Percentiles rank a stretch among this genome's conserved stretches.
phyloP scores from a whole-genome alignment of 2,113 vertebrate genomes.

The Scatophagus argus region DNA sequence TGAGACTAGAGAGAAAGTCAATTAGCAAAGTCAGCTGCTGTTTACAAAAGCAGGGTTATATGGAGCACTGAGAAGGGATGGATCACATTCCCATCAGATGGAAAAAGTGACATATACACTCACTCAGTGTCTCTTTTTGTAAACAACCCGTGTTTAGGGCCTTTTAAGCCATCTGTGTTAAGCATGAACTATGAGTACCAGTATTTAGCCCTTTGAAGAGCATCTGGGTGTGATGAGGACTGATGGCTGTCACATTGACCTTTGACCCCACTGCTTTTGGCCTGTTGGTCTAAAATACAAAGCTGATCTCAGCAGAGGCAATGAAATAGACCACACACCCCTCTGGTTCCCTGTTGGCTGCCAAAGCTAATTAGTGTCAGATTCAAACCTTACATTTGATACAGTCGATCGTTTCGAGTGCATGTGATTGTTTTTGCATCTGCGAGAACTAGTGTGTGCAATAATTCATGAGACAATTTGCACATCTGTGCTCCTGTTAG shows the following conservation, averaged over 20 bases:
- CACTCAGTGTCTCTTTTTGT: slow-evolving; percentile 18
- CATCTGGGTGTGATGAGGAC: slow-evolving; percentile 35
- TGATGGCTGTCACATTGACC: slow-evolving; percentile 49
- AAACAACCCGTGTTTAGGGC: slow-evolving; percentile 27
- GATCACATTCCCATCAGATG: slow-evolving; percentile 29
- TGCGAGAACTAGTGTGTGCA: neutral
- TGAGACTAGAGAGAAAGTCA: slow-evolving; percentile 68
- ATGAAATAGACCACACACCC: slow-evolving; percentile 15
- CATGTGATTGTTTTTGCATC: slow-evolving; percentile 28
- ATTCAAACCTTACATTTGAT: neutral
- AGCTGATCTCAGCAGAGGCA: slow-evolving; percentile 10
- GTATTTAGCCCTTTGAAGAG: slow-evolving; percentile 21
- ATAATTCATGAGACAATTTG: slow-evolving; percentile 18
- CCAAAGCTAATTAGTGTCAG: neutral
- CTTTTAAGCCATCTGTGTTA: slow-evolving; percentile 27
- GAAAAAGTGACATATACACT: slow-evolving; percentile 19
- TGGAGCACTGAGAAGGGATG: slow-evolving; percentile 6
- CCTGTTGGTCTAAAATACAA: slow-evolving; percentile 17
- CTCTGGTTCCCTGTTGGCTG: neutral
- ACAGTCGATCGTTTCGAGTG: neutral
- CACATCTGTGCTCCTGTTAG: neutral
- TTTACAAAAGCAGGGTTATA: slow-evolving; percentile 38
- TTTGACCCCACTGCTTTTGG: slow-evolving; percentile 42
- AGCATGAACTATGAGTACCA: slow-evolving; percentile 12
- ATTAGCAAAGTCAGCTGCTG: slow-evolving; percentile 62